phyloP scores from a whole-genome alignment of 2,797 vertebrate species.

The Myoxocephalus aenaeus region DNA sequence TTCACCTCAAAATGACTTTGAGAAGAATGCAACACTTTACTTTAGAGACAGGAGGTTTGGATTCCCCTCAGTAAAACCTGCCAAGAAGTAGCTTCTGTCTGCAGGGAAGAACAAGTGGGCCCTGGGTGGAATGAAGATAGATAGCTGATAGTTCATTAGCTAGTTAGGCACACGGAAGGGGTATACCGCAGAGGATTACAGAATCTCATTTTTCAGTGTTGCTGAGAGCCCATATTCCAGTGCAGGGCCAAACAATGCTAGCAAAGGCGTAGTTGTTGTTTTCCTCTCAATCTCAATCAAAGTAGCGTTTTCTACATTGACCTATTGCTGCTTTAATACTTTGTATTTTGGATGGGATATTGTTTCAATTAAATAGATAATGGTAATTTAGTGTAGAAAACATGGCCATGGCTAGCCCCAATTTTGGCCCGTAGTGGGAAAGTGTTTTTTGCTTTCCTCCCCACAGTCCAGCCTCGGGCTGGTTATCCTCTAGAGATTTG shows the following conservation, averaged over 20 bases:
- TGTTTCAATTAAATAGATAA: constrained; percentile 57
- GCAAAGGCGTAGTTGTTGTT: constrained; percentile 23
- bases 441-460: constrained; percentile 66
- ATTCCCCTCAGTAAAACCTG: constrained; percentile 66
- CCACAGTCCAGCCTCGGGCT: constrained; percentile 80
- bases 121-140: constrained; percentile 64
- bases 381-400: constrained; percentile 39
- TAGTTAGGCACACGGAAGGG: constrained; percentile 55
- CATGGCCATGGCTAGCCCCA: constrained; percentile 23
- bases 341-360: constrained; percentile 32
- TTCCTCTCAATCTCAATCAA: constrained; percentile 24
- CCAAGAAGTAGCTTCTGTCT: constrained; percentile 67
- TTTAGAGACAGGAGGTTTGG: constrained; percentile 62
- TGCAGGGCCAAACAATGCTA: constrained; percentile 20
- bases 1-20: constrained; percentile 71
- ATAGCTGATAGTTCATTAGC: constrained; percentile 73
- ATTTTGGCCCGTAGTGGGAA: constrained; percentile 53
- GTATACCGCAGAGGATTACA: constrained; percentile 58
- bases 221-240: constrained; percentile 34
- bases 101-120: constrained; percentile 67
- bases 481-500: constrained; percentile 75
- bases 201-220: constrained; percentile 43
- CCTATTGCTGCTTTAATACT: constrained; percentile 18
- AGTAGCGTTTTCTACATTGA: constrained; percentile 33
- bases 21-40: constrained; percentile 54